Evolutionary conservation across 2,113 vertebrate genomes (phyloP), one percentile per base, ranked within the genome.

Genomic region (Budorcas taxicolor): DNA sequence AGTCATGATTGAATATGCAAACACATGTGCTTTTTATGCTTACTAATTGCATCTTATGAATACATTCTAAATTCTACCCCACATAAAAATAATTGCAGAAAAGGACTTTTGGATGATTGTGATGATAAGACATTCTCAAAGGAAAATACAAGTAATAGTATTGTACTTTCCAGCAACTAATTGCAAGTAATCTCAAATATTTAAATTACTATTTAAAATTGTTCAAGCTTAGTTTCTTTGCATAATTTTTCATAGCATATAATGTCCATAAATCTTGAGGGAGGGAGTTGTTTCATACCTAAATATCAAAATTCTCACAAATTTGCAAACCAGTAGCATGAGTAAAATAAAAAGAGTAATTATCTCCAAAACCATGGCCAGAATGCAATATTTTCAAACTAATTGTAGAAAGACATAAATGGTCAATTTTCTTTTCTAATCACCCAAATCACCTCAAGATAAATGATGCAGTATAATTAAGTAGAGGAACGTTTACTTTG

Each of bases 391-490:
- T 62, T 93, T 94, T 74, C 45, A 92, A 95, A 84, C 8, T 92
- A 84, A 95, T 4, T 29, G 27, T 33, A 88, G 74, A 80, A 96
- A 94, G 21, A 93, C 5, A 76, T 29, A 89, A 74, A 81, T 71
- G 25, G 83, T 96, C 45, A 29, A 43, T 71, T 53, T 92, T 88
- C 64, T 92, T 95, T 93, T 87, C 64, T 92, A 82, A 36, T 86
- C 36, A 82, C n/a, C 14, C 45, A 87, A 94, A 92, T 95, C 76
- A 91, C 33, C 78, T 93, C 67, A 91, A 47, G 86, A 95, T 94
- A 92, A 95, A 95, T 71, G 74, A 64, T 64, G 36, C 29, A 40
- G 9, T 19, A 55, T 87, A 94, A 92, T 83, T 76, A 90, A 74
- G 13, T 19, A 53, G 36, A 90, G 64, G 15, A 87, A 92, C 87